Evolutionary conservation across 2,888 invertebrate genomes (phyloP), one percentile per base, ranked within the genome.

Genomic region (Automeris io): DNA sequence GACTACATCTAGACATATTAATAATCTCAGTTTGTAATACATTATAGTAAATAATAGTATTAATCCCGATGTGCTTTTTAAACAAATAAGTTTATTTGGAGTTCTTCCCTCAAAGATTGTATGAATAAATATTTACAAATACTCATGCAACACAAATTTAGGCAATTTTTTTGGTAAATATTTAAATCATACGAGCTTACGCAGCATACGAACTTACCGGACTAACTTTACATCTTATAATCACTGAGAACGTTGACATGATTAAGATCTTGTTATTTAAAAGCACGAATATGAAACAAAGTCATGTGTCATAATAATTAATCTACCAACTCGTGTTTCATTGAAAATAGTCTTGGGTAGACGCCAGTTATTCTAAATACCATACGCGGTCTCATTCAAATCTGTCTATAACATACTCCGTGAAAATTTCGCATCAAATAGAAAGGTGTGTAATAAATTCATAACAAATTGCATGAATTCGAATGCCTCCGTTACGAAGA

Each of bases 361-460:
- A 46, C 68, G 78, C 79, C 79, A 79, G 70, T 54, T 65, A 75
- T 68, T 72, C 70, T 66, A 75, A 74, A 77, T 75, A 76, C 76
- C 75, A 71, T 74, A 74, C 71, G 70, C 60, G 68, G 72, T 68
- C 63, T 61, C 61, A 61, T 68, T 69, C 54, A 61, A 57, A 61
- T 60, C 57, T 59, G 61, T 63, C 58, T 69, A 63, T 69, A 65
- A 61, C 59, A 51, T 63, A 60, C 49, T 45, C 43, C 35, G 34
- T 39, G 26, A 57, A 57, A 59, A 57, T 49, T 56, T 60, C 60
- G 51, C 59, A 57, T 54, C 47, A 55, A 61, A 60, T 60, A 68
- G 67, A 69, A 64, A 69, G 59, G 65, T 60, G 33, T 34, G 26
- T 61, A 65, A 67, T 57, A 63, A 63, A 68, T 58, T 61, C 46